Evolutionary conservation across 2,888 invertebrate genomes (phyloP).

Genomic region (Cabera pusaria): DNA sequence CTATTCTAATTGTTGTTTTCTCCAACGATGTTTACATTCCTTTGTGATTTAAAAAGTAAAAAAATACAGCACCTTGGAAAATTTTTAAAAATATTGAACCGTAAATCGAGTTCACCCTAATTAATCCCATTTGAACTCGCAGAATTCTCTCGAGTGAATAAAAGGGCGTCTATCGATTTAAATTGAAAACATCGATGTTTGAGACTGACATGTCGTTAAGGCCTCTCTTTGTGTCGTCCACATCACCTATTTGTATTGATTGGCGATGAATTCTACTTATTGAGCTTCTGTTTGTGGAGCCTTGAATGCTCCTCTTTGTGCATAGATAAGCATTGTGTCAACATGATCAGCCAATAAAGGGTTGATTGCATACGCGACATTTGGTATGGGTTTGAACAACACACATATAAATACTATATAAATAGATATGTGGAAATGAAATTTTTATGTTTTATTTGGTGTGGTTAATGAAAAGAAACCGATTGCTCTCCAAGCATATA

Average conservation of each 20-base stretch:
- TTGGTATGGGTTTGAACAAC: no score
- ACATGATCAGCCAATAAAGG: conserved; percentile 14
- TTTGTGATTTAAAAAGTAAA: conserved; percentile 55
- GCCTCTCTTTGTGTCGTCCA: conserved; percentile 44
- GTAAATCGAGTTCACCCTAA: conserved; percentile 42
- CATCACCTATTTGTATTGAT: conserved; percentile 56
- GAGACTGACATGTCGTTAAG: conserved; percentile 55
- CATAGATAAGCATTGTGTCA: conserved; percentile 18
- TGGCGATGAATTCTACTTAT: conserved; percentile 34
- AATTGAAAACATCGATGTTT: conserved; percentile 70
- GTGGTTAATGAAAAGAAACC: no score
- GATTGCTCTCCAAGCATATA: no score
- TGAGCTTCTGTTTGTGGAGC: conserved; percentile 21
- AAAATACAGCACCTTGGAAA: conserved; percentile 46
- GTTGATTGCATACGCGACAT: conserved; percentile 13
- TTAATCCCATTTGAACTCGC: conserved; percentile 63
- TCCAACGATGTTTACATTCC: conserved; percentile 68
- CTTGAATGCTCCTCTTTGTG: conserved; percentile 14
- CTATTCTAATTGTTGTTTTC: conserved; percentile 81
- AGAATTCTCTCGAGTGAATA: conserved; percentile 39
- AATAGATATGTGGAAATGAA: no score
- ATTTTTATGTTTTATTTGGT: no score
- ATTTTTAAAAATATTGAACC: conserved; percentile 39
- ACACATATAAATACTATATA: no score
- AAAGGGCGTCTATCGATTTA: conserved; percentile 61